phyloP scores from a whole-genome alignment of 2,113 vertebrate species.

The Cnemophilus loriae region DNA sequence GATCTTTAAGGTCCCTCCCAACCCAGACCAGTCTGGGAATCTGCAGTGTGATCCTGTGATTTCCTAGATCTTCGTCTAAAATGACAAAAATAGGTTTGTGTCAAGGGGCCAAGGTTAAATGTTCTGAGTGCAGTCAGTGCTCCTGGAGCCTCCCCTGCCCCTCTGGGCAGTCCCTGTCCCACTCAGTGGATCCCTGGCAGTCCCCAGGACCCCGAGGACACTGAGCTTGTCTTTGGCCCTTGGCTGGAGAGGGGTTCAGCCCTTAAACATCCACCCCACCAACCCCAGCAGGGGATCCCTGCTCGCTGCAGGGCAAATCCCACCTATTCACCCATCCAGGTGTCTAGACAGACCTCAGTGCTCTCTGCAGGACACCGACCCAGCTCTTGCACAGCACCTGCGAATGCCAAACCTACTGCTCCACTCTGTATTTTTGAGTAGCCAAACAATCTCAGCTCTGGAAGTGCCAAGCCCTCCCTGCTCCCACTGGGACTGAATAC shows the following conservation, averaged over 20 bases:
- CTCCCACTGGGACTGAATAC: background rate
- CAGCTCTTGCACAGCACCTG: background rate
- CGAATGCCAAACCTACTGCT: background rate
- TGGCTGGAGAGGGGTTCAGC: background rate
- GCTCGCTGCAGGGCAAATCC: background rate
- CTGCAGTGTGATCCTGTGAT: background rate
- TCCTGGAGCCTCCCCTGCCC: background rate
- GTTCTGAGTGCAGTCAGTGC: background rate
- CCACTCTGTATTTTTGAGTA: rapidly evolving
- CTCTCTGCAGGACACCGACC: background rate
- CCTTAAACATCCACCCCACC: background rate
- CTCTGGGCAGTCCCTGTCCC: background rate
- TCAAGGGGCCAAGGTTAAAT: background rate
- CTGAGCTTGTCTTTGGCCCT: background rate
- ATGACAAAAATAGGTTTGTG: background rate
- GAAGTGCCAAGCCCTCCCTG: background rate
- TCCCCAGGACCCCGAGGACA: background rate
- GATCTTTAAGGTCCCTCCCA: background rate
- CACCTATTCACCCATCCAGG: background rate
- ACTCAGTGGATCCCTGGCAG: background rate
- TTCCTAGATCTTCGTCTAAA: background rate
- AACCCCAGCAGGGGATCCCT: too few relatives aligned
- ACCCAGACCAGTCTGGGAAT: background rate
- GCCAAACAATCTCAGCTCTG: background rate
- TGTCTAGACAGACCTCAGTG: background rate